phyloP scores from a whole-genome alignment of 1,140 invertebrate genomes.

The Antheraea mylitta region DNA sequence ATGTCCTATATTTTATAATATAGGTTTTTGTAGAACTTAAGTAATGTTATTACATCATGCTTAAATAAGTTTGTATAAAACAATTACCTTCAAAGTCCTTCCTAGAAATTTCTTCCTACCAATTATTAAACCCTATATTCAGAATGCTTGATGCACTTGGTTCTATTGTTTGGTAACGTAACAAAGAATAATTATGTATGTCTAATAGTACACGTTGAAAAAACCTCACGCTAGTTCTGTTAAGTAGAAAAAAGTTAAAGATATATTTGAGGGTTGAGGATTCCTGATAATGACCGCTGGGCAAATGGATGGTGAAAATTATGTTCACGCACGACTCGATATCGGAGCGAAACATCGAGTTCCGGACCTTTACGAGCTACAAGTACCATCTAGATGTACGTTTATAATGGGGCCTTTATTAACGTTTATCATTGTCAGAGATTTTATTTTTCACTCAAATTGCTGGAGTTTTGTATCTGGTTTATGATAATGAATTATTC shows the following conservation, averaged over 20 bases:
- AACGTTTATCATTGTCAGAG: not conserved
- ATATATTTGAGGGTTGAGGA: constrained; percentile 56
- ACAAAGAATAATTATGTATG: not conserved
- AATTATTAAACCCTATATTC: no score
- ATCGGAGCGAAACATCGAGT: constrained; percentile 42
- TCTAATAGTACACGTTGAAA: not conserved
- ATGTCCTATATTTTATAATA: no score
- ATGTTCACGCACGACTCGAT: constrained; percentile 66
- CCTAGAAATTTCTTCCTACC: no score
- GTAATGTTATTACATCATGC: no score
- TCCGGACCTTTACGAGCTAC: constrained; percentile 42
- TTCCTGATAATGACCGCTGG: constrained; percentile 57
- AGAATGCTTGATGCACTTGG: no score
- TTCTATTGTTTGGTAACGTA: not conserved
- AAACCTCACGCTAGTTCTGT: constrained; percentile 11
- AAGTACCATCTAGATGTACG: constrained; percentile 19
- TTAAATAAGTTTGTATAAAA: no score
- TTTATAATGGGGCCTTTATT: constrained; percentile 6
- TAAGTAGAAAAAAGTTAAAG: constrained; percentile 17
- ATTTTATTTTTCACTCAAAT: not conserved
- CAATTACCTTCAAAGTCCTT: no score
- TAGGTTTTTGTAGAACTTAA: no score
- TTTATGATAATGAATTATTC: not conserved
- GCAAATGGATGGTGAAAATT: constrained; percentile 59
- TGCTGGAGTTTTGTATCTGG: not conserved